Percentiles rank a stretch among this genome's conserved stretches.
phyloP scores from a whole-genome alignment of 2,797 vertebrate species.

The Mus caroli region DNA sequence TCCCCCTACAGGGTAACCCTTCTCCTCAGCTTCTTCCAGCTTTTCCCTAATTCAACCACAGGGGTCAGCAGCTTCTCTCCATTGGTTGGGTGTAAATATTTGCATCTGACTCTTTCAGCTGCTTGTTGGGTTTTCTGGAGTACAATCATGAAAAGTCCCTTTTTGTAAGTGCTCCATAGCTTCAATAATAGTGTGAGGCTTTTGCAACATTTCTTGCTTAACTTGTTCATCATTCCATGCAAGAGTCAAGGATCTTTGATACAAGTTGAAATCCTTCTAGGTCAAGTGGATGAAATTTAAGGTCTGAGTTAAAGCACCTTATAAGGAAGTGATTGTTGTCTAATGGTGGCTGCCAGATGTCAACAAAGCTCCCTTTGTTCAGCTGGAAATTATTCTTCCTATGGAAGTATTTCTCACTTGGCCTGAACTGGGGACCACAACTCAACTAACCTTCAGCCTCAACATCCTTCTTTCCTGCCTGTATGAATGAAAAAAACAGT shows the following conservation, averaged over 20 bases:
- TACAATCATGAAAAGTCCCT: no score
- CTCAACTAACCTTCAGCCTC: slow-evolving; percentile 90
- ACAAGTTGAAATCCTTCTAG: background rate
- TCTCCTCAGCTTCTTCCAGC: no score
- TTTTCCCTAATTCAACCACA: no score
- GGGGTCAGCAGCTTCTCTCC: no score
- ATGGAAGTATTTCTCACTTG: slow-evolving; percentile 86
- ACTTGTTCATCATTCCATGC: background rate
- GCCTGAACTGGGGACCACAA: slow-evolving; percentile 83
- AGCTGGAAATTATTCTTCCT: slow-evolving; percentile 87
- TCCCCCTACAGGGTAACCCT: no score
- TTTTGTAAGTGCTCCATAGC: no score
- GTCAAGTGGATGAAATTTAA: slow-evolving; percentile 49
- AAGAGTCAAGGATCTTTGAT: no score
- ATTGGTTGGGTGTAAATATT: no score
- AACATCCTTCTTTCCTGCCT: slow-evolving; percentile 95
- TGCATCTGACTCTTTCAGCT: no score
- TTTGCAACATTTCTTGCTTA: slow-evolving; percentile 11
- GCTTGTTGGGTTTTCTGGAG: no score
- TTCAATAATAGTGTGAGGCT: no score
- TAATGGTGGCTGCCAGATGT: slow-evolving; percentile 78
- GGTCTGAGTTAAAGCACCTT: slow-evolving; percentile 61
- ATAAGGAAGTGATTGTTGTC: slow-evolving; percentile 78
- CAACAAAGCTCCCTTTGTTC: slow-evolving; percentile 87
- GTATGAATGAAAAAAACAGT: slow-evolving; percentile 93